Evolutionary conservation across 35 echinoderm and acorn worm genomes (phyloP).

Genomic region (Apostichopus japonicus): DNA sequence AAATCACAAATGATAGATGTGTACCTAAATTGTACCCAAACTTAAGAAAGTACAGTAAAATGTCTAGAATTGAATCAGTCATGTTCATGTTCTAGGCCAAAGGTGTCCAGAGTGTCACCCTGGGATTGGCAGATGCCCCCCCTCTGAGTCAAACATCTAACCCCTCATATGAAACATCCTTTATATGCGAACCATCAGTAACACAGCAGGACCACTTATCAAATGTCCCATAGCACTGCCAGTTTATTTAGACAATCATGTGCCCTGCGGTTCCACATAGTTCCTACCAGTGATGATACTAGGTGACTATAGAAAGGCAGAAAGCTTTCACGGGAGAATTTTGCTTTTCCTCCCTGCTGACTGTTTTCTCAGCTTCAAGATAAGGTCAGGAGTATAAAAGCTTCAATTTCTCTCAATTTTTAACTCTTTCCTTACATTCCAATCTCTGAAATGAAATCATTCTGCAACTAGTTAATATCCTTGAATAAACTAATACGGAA

Average conservation of each 20-base stretch:
- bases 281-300: neutral
- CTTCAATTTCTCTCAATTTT: conserved; percentile 39
- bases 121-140: conserved; percentile 26
- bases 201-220: conserved; percentile 44
- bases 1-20: no score
- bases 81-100: neutral
- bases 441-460: neutral
- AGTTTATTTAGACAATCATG: conserved; percentile 55
- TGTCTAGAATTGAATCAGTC: no score
- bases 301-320: neutral
- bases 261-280: conserved; percentile 41
- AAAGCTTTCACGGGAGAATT: conserved; percentile 9
- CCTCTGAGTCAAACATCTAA: conserved; percentile 24
- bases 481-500: neutral
- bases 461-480: neutral
- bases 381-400: conserved; percentile 41
- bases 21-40: no score
- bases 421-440: conserved; percentile 29
- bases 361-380: conserved; percentile 53
- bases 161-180: conserved; percentile 20
- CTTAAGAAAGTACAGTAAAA: no score
- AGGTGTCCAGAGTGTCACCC: conserved; percentile 41
- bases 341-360: neutral
- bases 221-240: conserved; percentile 49
- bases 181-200: neutral